Evolutionary conservation across 2,113 vertebrate genomes (phyloP), one percentile per base, ranked within the genome.

Genomic region (Malaclemys terrapin): DNA sequence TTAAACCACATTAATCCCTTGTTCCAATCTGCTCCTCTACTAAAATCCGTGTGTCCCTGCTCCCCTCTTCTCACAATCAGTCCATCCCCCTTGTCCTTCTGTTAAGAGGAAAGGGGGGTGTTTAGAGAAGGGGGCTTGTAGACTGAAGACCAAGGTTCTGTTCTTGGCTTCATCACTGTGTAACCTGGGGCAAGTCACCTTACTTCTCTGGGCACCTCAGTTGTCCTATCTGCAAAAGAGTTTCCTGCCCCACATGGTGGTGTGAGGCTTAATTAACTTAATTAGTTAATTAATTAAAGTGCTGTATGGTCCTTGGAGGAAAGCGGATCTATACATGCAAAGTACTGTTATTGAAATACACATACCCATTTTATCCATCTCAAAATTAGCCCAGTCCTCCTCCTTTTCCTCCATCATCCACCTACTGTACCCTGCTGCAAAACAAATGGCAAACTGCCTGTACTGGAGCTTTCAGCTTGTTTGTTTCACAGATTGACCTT

Each of bases 1-100:
- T 94, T 96, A 97, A 97, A 88, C 94, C 72, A 87, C 0, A 0
- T 96, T 85, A 96, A 94, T 94, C 81, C 35, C 8, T 86, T 45
- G 25, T 62, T 94, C 75, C 89, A 82, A 50, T 83, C 83, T 92
- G 80, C 91, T 93, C 75, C 90, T 87, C 78, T 57, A 35, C 76
- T 84, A 54, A 94, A 96, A 93, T 82, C 91, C 80, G 19, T 52
- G 56, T 93, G 49, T 95, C 94, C 78, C 53, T 88, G 22, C 72
- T 82, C 59, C 84, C 90, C 92, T 56, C 84, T 93, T 88, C 62
- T 84, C 47, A 38, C 80, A 62, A 83, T 82, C 56, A 92, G 38
- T 25, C 72, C 4, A 1, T 85, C 42, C 0, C n/a, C 31, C 84
- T 72, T 7, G 85, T 65, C 52, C 91, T 12, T 25, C 13, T 1